Base-by-base conservation (phyloP, 2,888 invertebrate genomes). In the Tromatobia lineatoria region DNA sequence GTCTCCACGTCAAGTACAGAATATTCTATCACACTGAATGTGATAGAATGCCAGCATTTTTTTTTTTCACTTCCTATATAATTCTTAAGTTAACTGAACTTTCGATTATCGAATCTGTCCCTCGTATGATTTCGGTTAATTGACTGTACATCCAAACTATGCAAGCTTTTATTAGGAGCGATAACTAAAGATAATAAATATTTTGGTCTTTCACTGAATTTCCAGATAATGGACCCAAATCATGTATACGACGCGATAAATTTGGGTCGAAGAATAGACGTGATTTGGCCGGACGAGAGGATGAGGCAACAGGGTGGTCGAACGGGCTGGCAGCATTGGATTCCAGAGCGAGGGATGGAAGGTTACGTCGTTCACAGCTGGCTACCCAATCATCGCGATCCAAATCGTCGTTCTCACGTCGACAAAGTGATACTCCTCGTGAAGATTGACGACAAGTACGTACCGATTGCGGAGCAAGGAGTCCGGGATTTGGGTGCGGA, bases 361-460 rank as follows among this genome's bases (percentile, higher is more conserved):
- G 99, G 99, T 83, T 95, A 97, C 95, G 97, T 98, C 75, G 98
- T 99, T 11, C 99, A 99, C 94, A 97, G 97, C 88, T 99, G 99
- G 99, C 96, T 96, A 50, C 99, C 99, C 0, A 97, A 97, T 94
- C 99, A 99, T 94, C 96, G 97, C 74, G 98, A 99, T 92, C 96
- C 97, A 0, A 96, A 96, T 88, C 96, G 97, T 80, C 95, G 99
- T 20, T 99, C 99, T 4, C 98, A 99, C 93, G 97, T 98, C 18
- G 99, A 99, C 94, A 96, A 98, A 90, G 98, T 97, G 73, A 98
- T 99, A 82, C 95, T 99, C 20, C 95, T 99, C 18, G 96, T 99
- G n/a, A 97, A 98, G 94, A 97, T 99, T 66, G 98, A 98, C 18
- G 99, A 99, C 90, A 97, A 96, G 91, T 99, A 96, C 94, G 98